Conservation (phyloP, 2,888 invertebrate genomes). For the Nomada flava region DNA sequence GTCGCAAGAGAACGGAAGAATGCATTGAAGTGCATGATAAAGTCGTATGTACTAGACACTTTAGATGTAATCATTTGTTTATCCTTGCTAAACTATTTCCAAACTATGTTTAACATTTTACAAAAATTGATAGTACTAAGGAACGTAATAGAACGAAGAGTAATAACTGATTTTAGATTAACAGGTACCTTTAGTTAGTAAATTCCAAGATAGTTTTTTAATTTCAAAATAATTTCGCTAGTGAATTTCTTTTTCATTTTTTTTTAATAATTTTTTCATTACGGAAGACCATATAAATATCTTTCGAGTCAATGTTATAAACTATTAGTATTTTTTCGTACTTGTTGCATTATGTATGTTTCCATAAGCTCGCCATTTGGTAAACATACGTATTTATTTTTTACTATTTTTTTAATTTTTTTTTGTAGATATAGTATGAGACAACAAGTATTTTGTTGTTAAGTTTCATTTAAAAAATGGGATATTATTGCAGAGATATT, state of each 20-base stretch:
- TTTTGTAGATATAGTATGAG: background rate
- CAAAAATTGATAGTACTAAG: constrained; percentile 5
- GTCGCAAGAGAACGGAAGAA: constrained; percentile 96
- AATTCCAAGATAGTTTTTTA: background rate
- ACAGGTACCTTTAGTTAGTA: constrained; percentile 17
- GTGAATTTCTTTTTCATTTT: background rate
- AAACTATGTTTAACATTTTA: constrained; percentile 20
- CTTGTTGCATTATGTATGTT: constrained; percentile 24
- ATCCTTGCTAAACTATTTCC: constrained; percentile 6
- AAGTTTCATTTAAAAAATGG: background rate
- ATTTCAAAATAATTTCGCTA: constrained; percentile 2
- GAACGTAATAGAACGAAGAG: constrained; percentile 1
- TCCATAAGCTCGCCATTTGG: background rate
- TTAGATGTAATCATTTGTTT: constrained; percentile 36
- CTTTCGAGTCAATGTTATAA: background rate
- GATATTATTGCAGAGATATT: constrained; percentile 10
- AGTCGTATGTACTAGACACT: constrained; percentile 93
- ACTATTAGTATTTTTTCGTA: background rate
- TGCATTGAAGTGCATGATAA: constrained; percentile 96
- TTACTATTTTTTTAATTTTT: background rate
- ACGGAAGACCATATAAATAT: background rate
- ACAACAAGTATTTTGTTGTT: background rate
- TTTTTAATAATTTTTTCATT: constrained; percentile 13
- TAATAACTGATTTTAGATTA: constrained; percentile 24
- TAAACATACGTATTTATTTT: constrained; percentile 15